Conservation (phyloP, 2,797 vertebrate genomes). For the Anabacerthia variegaticeps region DNA sequence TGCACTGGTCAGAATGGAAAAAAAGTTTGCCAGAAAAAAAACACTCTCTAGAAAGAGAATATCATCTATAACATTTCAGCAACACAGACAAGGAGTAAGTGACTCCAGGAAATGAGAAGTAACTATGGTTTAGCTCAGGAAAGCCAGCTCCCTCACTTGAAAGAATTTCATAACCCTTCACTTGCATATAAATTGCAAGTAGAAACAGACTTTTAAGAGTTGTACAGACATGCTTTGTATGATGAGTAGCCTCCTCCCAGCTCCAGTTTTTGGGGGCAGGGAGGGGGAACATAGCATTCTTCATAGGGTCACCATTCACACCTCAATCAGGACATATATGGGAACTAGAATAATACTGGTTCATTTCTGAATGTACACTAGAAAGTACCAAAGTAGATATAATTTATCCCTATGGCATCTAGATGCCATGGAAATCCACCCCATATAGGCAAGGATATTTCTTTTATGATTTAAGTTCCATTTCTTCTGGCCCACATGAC, state of each 20-base stretch:
- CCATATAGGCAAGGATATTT: neutral
- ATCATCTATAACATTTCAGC: neutral
- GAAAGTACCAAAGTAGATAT: neutral
- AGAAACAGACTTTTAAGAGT: neutral
- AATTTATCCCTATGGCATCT: constrained; percentile 33
- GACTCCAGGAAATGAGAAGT: neutral
- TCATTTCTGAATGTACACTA: neutral
- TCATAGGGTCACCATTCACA: neutral
- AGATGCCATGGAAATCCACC: constrained; percentile 24
- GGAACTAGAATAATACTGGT: neutral
- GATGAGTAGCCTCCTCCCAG: neutral
- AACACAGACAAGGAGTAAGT: neutral
- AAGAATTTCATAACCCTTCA: neutral
- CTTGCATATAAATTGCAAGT: neutral
- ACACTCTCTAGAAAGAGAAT: neutral
- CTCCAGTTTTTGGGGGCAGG: neutral
- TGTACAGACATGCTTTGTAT: neutral
- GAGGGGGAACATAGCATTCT: neutral
- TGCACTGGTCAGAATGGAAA: neutral
- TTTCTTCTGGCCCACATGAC: constrained; percentile 26
- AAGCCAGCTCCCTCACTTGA: neutral
- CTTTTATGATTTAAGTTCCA: constrained; percentile 37
- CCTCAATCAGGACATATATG: neutral
- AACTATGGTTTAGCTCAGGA: neutral
- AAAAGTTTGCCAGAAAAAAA: neutral